phyloP scores from a whole-genome alignment of 1,140 invertebrate genomes.

The Scaptomyza hsui region DNA sequence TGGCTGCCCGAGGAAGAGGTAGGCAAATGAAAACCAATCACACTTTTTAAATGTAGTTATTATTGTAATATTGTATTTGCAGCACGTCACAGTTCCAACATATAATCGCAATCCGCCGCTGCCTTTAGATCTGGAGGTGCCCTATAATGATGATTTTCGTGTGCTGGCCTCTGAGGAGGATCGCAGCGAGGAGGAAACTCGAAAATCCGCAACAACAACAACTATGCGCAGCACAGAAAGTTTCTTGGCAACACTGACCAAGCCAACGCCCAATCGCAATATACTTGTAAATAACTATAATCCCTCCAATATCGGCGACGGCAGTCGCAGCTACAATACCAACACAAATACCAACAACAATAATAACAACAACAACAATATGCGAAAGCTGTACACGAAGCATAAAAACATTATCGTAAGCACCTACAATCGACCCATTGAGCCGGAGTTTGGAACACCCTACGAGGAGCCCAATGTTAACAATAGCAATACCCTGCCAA shows the following conservation, averaged over 20 bases:
- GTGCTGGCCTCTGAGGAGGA: slow-evolving; percentile 80
- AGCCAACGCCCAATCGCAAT: slow-evolving; percentile 78
- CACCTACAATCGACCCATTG: slow-evolving; percentile 76
- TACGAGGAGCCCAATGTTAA: slow-evolving; percentile 69
- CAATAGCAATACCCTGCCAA: slow-evolving; percentile 71
- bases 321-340: slow-evolving; percentile 68
- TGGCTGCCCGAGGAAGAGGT: slow-evolving; percentile 84
- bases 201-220: slow-evolving; percentile 52
- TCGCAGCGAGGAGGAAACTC: slow-evolving; percentile 50
- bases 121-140: slow-evolving; percentile 87
- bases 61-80: slow-evolving; percentile 36
- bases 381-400: slow-evolving; percentile 78
- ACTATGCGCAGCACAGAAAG: slow-evolving; percentile 70
- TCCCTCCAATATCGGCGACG: slow-evolving; percentile 76
- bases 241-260: slow-evolving; percentile 69
- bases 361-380: slow-evolving; percentile 54
- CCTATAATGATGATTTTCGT: slow-evolving; percentile 86
- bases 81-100: slow-evolving; percentile 81
- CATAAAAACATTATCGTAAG: slow-evolving; percentile 83
- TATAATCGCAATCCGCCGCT: slow-evolving; percentile 86
- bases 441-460: slow-evolving; percentile 70
- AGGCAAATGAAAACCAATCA: neutral
- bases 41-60: neutral
- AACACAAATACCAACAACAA: slow-evolving; percentile 60
- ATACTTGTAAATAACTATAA: slow-evolving; percentile 83